phyloP scores from a whole-genome alignment of 1,140 invertebrate genomes.

The Sogatella furcifera region DNA sequence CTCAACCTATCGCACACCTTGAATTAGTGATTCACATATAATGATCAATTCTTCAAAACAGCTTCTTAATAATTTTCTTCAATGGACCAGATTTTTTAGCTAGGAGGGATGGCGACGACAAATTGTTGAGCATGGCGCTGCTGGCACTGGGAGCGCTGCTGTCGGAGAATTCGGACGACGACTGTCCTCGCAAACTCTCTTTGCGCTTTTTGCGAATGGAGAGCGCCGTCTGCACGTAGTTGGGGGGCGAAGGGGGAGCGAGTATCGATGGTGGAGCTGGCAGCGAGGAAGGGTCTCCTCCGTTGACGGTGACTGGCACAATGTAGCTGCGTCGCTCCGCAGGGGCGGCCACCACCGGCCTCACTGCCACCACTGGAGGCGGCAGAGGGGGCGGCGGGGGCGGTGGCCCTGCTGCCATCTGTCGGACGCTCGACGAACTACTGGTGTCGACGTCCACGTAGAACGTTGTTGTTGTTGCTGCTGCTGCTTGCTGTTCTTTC shows the following conservation, averaged over 20 bases:
- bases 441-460: too few species aligned
- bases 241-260: not conserved
- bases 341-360: not conserved
- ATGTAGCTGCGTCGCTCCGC: not conserved
- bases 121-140: not conserved
- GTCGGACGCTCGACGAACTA: not conserved
- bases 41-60: not conserved
- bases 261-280: not conserved
- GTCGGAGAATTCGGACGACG: not conserved
- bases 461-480: not conserved
- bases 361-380: not conserved
- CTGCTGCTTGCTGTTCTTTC: not conserved
- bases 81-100: not conserved
- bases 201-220: not conserved
- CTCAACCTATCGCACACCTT: too few species aligned
- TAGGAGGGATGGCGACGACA: too few species aligned
- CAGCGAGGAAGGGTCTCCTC: not conserved
- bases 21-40: too few species aligned
- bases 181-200: not conserved
- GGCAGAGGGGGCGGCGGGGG: not conserved
- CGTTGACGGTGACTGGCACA: not conserved
- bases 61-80: not conserved
- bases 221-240: not conserved
- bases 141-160: not conserved
- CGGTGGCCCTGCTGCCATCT: not conserved